phyloP scores from a whole-genome alignment of 2,888 invertebrate genomes.

The Cyaniris semiargus region DNA sequence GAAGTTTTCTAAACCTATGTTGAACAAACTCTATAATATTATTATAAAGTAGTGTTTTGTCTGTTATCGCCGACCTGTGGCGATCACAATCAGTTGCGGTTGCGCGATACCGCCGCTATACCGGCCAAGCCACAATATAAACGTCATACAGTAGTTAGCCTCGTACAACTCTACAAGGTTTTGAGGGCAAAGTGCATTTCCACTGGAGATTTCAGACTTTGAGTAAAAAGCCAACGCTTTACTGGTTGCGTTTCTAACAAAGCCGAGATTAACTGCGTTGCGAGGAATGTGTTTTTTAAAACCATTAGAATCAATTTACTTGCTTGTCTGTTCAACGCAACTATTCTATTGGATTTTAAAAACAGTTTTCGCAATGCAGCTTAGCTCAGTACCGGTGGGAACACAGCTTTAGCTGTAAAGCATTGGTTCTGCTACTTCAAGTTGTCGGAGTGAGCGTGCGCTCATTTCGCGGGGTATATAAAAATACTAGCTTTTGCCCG shows the following conservation, averaged over 20 bases:
- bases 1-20: background rate
- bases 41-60: background rate
- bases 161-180: background rate
- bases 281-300: background rate
- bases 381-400: no score
- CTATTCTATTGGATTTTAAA: background rate
- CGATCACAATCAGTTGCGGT: background rate
- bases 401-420: no score
- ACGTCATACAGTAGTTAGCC: background rate
- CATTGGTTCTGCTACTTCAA: no score
- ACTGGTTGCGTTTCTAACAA: background rate
- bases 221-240: no score
- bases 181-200: no score
- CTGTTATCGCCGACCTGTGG: background rate
- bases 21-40: background rate
- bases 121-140: background rate
- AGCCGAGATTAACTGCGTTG: background rate
- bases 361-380: background rate
- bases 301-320: background rate
- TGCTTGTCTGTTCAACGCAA: background rate
- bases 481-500: no score
- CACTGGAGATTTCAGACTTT: no score
- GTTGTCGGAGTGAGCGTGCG: background rate
- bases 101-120: background rate
- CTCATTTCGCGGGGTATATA: background rate